Conservation (phyloP, 64 coral and sea anemone species). For the Anthopleura sola region DNA sequence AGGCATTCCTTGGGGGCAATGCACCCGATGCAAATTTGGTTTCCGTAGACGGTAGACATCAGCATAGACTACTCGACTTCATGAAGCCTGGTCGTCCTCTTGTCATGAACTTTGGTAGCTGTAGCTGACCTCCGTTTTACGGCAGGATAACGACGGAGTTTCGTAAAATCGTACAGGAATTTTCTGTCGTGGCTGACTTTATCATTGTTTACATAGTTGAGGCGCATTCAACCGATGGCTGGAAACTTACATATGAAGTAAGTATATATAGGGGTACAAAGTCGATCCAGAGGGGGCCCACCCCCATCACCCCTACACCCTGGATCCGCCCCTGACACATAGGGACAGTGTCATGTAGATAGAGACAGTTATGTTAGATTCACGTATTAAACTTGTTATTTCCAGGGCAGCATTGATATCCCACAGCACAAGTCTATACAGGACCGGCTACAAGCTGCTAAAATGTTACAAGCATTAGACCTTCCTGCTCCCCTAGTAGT, state of each 20-base stretch:
- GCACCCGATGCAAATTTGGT: constrained; percentile 25
- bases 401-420: constrained; percentile 25
- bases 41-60: constrained; percentile 7
- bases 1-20: constrained; percentile 13
- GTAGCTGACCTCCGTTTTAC: constrained; percentile 24
- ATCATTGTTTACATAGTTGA: constrained; percentile 29
- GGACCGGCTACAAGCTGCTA: constrained; percentile 42
- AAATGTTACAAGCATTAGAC: constrained; percentile 28
- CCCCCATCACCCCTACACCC: too few species aligned
- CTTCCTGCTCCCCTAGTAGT: constrained; percentile 38
- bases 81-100: constrained; percentile 40
- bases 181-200: constrained; percentile 43
- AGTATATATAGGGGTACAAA: too few species aligned
- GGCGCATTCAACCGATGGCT: constrained; percentile 29
- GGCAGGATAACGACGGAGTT: constrained; percentile 10
- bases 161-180: constrained; percentile 9
- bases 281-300: too few species aligned
- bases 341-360: not conserved
- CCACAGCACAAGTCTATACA: constrained; percentile 26
- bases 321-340: too few species aligned
- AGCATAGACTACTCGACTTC: constrained; percentile 14
- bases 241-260: constrained; percentile 22
- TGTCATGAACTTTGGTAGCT: constrained; percentile 44
- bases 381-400: not conserved
- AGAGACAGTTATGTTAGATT: too few species aligned